Conservation (phyloP, 1,140 invertebrate genomes). For the Sinella curviseta region DNA sequence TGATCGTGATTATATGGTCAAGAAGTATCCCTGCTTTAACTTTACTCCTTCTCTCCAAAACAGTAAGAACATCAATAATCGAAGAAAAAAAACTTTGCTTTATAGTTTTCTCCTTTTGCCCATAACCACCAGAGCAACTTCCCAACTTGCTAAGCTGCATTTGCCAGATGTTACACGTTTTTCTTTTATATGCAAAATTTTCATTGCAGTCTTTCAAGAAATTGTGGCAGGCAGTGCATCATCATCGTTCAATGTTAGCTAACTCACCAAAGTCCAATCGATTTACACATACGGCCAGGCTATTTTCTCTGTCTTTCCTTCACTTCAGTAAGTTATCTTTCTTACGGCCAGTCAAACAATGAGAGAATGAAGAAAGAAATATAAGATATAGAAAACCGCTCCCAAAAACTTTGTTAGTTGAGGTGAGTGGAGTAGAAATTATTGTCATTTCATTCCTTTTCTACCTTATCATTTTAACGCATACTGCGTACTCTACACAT, state of each 20-base stretch:
- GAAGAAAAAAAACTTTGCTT: background rate
- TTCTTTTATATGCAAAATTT: conserved; percentile 21
- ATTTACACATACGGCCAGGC: background rate
- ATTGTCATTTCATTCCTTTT: no score
- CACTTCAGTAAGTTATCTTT: background rate
- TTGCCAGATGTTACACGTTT: conserved; percentile 8
- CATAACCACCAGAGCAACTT: background rate
- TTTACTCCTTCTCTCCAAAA: background rate
- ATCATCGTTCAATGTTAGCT: background rate
- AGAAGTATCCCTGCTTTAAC: background rate
- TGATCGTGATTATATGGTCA: no score
- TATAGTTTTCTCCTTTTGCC: background rate
- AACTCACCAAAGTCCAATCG: background rate
- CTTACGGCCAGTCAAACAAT: background rate
- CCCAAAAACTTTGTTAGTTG: background rate
- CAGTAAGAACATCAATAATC: background rate
- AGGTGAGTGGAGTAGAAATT: no score
- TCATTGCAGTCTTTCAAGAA: background rate
- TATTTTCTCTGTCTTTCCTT: conserved; percentile 10
- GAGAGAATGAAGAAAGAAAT: background rate
- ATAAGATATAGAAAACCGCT: conserved; percentile 1
- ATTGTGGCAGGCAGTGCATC: background rate
- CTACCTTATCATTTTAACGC: no score
- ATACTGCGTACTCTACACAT: no score
- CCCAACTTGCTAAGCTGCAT: background rate